phyloP scores from a whole-genome alignment of 2,888 invertebrate species.

The Drosophila demipolita region DNA sequence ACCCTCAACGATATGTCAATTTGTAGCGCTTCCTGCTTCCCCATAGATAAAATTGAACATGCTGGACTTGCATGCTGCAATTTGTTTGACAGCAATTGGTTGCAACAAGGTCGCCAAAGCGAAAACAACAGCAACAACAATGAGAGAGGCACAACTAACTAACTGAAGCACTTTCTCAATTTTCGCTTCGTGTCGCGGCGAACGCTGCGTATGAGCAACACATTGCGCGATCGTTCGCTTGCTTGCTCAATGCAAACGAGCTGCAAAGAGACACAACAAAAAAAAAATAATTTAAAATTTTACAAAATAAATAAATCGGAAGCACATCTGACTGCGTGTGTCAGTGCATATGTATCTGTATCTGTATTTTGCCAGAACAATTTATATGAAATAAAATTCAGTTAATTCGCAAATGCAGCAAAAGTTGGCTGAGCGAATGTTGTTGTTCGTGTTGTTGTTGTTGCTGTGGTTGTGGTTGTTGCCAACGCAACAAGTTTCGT shows the following conservation, averaged over 20 bases:
- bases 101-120: slow-evolving; percentile 59
- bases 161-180: slow-evolving; percentile 69
- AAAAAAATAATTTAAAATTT: slow-evolving; percentile 31
- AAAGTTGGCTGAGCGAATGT: slow-evolving; percentile 50
- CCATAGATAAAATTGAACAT: slow-evolving; percentile 62
- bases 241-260: slow-evolving; percentile 60
- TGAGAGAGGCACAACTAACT: slow-evolving; percentile 19
- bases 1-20: slow-evolving; percentile 65
- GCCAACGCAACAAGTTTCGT: slow-evolving; percentile 78
- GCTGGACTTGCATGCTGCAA: slow-evolving; percentile 54
- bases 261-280: slow-evolving; percentile 19
- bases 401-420: slow-evolving; percentile 23
- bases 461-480: slow-evolving; percentile 40
- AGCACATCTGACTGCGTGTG: slow-evolving; percentile 56
- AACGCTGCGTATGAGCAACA: slow-evolving; percentile 67
- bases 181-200: slow-evolving; percentile 44
- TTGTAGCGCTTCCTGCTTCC: slow-evolving; percentile 67
- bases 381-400: slow-evolving; percentile 60
- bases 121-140: slow-evolving; percentile 31
- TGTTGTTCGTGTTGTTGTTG: slow-evolving; percentile 30
- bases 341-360: slow-evolving; percentile 19
- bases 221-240: slow-evolving; percentile 33
- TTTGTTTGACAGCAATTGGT: slow-evolving; percentile 51
- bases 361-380: slow-evolving; percentile 65
- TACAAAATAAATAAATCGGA: slow-evolving; percentile 72